phyloP scores from a whole-genome alignment of 2,888 invertebrate genomes.

The Tuberolachnus salignus region DNA sequence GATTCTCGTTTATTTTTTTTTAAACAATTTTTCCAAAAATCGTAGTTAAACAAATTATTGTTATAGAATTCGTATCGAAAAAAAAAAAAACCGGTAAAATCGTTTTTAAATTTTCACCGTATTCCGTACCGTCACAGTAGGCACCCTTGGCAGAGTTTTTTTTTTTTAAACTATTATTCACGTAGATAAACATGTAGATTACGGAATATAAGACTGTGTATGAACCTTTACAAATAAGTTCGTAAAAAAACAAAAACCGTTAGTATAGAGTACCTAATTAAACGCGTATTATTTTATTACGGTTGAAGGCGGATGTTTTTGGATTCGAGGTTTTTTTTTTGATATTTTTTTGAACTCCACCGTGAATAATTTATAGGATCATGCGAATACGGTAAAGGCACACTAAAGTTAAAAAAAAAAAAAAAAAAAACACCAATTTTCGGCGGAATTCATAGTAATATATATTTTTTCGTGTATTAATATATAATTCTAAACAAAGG shows the following conservation, averaged over 20 bases:
- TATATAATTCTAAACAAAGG: background rate
- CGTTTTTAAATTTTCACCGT: no score
- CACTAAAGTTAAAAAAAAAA: no score
- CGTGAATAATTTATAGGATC: conserved; percentile 42
- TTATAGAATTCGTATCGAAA: no score
- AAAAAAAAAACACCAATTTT: background rate
- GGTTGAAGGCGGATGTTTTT: background rate
- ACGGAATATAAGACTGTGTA: background rate
- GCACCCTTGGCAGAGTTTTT: no score
- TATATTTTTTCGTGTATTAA: background rate
- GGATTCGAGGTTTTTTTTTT: no score
- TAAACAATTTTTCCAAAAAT: no score
- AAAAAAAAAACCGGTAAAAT: no score
- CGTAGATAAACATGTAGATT: no score
- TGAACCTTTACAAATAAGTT: background rate
- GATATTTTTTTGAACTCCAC: background rate
- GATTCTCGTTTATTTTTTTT: no score
- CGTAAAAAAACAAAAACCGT: background rate
- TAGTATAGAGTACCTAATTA: conserved; percentile 9
- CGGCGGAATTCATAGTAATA: conserved; percentile 4
- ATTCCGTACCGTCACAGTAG: no score
- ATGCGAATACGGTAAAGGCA: background rate
- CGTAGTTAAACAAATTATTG: no score
- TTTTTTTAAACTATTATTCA: no score
- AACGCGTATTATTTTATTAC: conserved; percentile 11